Base-by-base conservation (phyloP, 2,888 invertebrate species). In the Hirudinaria manillensis region DNA sequence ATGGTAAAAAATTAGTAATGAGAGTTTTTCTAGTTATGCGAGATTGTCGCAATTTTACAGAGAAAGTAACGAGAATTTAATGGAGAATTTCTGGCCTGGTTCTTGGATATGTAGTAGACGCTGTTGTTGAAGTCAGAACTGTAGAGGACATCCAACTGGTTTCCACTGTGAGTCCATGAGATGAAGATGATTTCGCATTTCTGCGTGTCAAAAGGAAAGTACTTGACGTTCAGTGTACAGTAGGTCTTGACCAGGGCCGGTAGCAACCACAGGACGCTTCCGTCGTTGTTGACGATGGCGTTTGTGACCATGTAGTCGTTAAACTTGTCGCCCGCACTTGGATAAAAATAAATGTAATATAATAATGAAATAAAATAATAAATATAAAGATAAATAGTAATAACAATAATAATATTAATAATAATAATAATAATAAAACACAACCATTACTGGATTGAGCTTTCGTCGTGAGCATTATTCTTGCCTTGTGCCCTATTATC, bases 41-140 rank as follows among this genome's bases (percentile, higher is more conserved):
- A 3, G 10, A 3, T 6, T 36, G 36, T 36, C 10, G 4, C 36
- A 3, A 36, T 36, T 36, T 36, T 36, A 6, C 3, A 36, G 36
- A 36, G 36, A 36, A 45, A 45, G 10, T 45, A 45, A 45, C 10
- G 45, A 45, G 45, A 45, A 16, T 16, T 3, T 45, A 6, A 45
- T 16, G 45, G 1, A 16, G 7, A 27, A 16, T 27, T 61, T 61
- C 70, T 32, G 13, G 73, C 77, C 77, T 92, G 92, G 83, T 93
- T 93, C 29, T 91, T 85, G 91, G 93, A 87, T 91, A 92, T 81
- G 90, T 91, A 77, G 90, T 89, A 81, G 38, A 81, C 78, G 45
- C 71, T 78, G 74, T 79, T 80, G 29, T 70, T 61, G 71, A 80
- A 80, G 67, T 72, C 78, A 38, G 71, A 56, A 67, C 79, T 80